Percentiles rank a stretch among this genome's conserved stretches.
Conservation (phyloP, 2,113 vertebrate genomes). For the Motacilla tschutschensis region DNA sequence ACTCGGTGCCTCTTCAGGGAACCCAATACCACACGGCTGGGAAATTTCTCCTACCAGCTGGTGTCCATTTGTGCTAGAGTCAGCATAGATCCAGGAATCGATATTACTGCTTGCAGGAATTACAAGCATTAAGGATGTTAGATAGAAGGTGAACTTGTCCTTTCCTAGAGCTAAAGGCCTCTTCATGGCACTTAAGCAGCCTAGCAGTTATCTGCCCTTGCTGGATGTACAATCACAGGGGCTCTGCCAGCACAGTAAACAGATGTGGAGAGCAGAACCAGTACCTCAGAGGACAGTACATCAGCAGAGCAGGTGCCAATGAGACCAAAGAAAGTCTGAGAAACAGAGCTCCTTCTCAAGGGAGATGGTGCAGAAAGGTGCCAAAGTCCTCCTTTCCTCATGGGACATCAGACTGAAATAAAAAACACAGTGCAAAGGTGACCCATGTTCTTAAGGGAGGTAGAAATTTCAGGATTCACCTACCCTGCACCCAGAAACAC, state of each 20-base stretch:
- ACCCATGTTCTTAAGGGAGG: background rate
- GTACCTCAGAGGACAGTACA: background rate
- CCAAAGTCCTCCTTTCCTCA: background rate
- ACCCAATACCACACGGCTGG: background rate
- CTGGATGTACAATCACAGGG: background rate
- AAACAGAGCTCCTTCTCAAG: background rate
- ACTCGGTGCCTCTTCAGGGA: background rate
- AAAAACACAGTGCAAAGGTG: background rate
- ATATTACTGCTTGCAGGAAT: constrained; percentile 4
- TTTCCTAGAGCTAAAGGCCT: background rate
- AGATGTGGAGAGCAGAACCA: background rate
- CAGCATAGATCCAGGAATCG: constrained; percentile 18
- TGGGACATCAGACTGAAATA: background rate
- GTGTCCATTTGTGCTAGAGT: background rate
- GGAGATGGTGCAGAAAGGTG: background rate
- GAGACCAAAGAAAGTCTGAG: background rate
- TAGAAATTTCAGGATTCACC: background rate
- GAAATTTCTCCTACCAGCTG: background rate
- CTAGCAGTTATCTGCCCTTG: background rate
- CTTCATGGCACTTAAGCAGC: background rate
- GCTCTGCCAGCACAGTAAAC: background rate
- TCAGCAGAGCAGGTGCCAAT: background rate
- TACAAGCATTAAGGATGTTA: constrained; percentile 1
- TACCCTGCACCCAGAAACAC: background rate
- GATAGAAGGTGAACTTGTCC: background rate